Evolutionary conservation across 2,888 invertebrate species (phyloP), one percentile per base, ranked within the genome.

Genomic region (Rapana venosa): DNA sequence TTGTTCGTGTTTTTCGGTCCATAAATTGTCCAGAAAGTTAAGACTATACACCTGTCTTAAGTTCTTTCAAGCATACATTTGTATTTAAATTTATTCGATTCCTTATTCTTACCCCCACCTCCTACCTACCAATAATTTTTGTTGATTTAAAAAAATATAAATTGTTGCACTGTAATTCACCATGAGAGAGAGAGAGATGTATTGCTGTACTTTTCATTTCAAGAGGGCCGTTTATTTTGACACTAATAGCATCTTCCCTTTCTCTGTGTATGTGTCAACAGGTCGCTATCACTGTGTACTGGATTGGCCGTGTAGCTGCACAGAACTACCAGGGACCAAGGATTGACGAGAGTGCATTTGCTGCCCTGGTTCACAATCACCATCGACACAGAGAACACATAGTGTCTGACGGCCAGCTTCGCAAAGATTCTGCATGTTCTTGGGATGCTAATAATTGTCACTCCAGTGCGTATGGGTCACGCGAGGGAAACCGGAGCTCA

Each of bases 261-360:
- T 8, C 26, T 66, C 30, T 35, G 1, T 32, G 8, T 86, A 13
- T 30, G 20, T 58, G 56, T 30, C 30, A 15, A 15, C 94, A 96
- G 96, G 96, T 96, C 85, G 95, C 95, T 6, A 94, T 96, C 74
- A 95, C 95, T 8, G 93, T 96, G 11, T 96, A 94, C 93, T 96
- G 96, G 95, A 93, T 96, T 11, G 96, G 95, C 11, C 92, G 93
- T 91, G 90, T 92, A 79, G 94, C 94, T 26, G 92, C 92, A 17
- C 90, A 92, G 4, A 90, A 90, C 70, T 95, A 92, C 90, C 92
- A 93, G 8, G 96, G 95, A 56, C 95, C 96, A 30, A 94, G 94
- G n/a, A 91, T 96, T 26, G 96, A 96, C 92, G 92, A 94, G 87
- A 94, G 93, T 87, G 95, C 96, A 20, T 96, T 95, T 90, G 91